phyloP scores from a whole-genome alignment of 2,797 vertebrate genomes.

The Peromyscus nudipes region DNA sequence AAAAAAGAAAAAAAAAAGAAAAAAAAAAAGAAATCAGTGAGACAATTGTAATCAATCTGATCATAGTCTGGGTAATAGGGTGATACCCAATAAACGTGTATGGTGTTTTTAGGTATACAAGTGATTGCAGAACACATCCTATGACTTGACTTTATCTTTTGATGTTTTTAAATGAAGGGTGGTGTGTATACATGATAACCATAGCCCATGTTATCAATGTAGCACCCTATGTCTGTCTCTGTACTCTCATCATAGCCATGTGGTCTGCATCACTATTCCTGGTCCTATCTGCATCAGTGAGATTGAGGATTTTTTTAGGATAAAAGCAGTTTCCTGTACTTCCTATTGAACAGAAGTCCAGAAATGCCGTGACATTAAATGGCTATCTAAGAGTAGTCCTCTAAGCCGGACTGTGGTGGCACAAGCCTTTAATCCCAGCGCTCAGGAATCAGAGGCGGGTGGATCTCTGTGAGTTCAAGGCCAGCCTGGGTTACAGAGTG shows the following conservation, averaged over 20 bases:
- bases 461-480: too few species aligned
- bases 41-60: background rate
- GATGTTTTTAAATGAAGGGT: background rate
- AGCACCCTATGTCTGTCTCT: accelerated
- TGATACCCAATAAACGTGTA: background rate
- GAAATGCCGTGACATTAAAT: background rate
- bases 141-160: background rate
- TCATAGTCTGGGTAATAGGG: background rate
- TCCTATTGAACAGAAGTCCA: background rate
- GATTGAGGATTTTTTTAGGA: background rate
- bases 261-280: background rate
- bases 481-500: too few species aligned
- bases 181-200: too few species aligned
- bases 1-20: too few species aligned
- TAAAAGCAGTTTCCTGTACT: background rate
- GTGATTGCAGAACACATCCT: conserved; percentile 8
- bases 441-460: too few species aligned
- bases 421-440: too few species aligned
- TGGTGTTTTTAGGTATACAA: background rate
- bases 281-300: too few species aligned
- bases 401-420: too few species aligned
- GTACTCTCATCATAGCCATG: background rate
- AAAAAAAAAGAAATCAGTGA: too few species aligned
- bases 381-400: background rate
- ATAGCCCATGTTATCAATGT: background rate